Conservation (phyloP, 1,140 invertebrate species). For the Periplaneta americana region DNA sequence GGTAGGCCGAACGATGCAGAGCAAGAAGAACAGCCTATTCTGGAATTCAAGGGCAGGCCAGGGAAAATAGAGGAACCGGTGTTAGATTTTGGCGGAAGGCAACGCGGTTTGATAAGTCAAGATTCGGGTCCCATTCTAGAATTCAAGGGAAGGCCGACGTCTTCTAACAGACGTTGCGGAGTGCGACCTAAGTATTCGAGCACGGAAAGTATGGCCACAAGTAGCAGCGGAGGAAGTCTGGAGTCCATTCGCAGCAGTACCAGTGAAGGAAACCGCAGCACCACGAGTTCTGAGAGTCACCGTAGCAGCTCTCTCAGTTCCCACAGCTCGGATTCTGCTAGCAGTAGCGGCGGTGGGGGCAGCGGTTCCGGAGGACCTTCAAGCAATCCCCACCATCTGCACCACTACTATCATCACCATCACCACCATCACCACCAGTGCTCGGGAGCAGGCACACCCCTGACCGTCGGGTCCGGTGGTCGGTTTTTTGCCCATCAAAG, state of each 20-base stretch:
- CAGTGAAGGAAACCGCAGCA: constrained; percentile 74
- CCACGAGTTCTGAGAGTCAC: constrained; percentile 70
- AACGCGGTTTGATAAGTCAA: constrained; percentile 42
- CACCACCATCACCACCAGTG: constrained; percentile 27
- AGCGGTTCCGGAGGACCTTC: neutral
- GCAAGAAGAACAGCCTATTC: constrained; percentile 53
- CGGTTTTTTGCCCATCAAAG: constrained; percentile 55
- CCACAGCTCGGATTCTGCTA: constrained; percentile 73
- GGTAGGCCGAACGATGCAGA: neutral
- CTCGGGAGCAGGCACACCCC: constrained; percentile 16
- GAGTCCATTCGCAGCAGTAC: constrained; percentile 75
- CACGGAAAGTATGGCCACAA: constrained; percentile 79
- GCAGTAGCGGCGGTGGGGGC: constrained; percentile 38
- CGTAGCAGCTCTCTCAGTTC: constrained; percentile 74
- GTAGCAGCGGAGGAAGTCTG: constrained; percentile 71
- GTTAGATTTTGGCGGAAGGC: neutral
- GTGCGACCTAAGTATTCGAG: constrained; percentile 66
- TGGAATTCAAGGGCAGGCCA: constrained; percentile 62
- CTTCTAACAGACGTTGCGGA: constrained; percentile 38
- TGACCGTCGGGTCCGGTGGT: constrained; percentile 37
- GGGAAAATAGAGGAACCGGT: neutral
- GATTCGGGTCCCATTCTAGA: constrained; percentile 58
- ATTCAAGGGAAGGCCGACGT: constrained; percentile 47
- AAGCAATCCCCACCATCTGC: constrained; percentile 14
- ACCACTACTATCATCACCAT: constrained; percentile 26